These are phyloP conservation scores for Alca torda DNA, from an alignment of 2,797 vertebrate species.

Conservation along the genomic window DNA sequence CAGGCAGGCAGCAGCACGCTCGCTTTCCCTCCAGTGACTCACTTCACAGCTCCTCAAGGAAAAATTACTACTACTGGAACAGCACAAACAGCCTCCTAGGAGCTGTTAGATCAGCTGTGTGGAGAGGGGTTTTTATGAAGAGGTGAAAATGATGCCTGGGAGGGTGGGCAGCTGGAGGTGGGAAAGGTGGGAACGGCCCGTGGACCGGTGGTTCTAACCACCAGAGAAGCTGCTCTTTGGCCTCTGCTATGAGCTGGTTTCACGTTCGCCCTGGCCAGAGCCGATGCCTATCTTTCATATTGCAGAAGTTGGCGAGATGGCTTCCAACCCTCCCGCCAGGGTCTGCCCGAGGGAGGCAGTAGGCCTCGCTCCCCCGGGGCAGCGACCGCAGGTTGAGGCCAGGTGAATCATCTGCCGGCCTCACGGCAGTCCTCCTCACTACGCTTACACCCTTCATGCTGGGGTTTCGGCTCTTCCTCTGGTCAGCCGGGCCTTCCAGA, in stretches of 20 bases:
- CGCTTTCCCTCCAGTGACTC: background rate
- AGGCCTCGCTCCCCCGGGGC: background rate
- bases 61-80: background rate
- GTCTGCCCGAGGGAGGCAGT: background rate
- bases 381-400: background rate
- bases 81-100: background rate
- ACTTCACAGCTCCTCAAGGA: background rate
- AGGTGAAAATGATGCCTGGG: background rate
- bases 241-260: background rate
- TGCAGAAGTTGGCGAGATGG: background rate
- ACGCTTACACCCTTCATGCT: background rate
- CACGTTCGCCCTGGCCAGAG: background rate
- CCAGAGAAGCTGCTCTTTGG: background rate
- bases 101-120: background rate
- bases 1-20: background rate
- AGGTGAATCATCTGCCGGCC: background rate
- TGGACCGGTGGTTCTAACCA: background rate
- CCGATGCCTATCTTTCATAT: background rate
- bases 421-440: accelerated
- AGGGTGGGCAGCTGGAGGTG: background rate
- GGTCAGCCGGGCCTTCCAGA: background rate
- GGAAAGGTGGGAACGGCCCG: background rate
- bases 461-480: background rate
- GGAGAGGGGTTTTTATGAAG: background rate
- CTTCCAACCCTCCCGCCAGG: background rate